Evolutionary conservation across 2,113 vertebrate genomes (phyloP), one percentile per base, ranked within the genome.

Genomic region (Eira barbara): DNA sequence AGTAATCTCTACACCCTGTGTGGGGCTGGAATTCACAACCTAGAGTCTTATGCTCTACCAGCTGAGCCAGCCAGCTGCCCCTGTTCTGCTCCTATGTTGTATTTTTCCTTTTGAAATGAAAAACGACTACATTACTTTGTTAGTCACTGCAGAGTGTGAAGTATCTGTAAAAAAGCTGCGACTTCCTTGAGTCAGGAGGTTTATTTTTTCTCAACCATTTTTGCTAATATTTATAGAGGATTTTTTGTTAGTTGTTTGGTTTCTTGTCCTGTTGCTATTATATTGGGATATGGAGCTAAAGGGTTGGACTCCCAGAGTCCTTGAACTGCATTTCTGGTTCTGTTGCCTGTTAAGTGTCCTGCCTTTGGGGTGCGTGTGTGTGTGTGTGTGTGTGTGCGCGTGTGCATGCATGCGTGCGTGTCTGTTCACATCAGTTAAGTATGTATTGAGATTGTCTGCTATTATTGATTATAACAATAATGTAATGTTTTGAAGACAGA

Each of bases 51-150:
- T 36, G 34, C 34, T n/a, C 65, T 27, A n/a, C 34, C 15, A n/a
- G 0, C 31, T n/a, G 7, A 69, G 34, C 67, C 8, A 69, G 67
- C 67, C 67, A 69, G 67, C 17, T 29, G 13, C 67, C 18, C 34
- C 65, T n/a, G 65, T 69, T 69, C 17, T 69, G 17, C 67, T 94
- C 91, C 42, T 93, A 13, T 73, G 55, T 92, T 92, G 31, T 27
- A 7, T 93, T 97, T 93, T 97, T 94, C 61, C 21, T 57, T 94
- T 84, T 92, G 69, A 95, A 96, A 81, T 94, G 55, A 67, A 94
- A 92, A 96, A 83, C 2, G 79, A 55, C 39, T 94, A 36, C 9
- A 52, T 34, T 96, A 45, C 49, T 74, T 88, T 79, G 21, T 84
- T 97, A 61, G 63, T 63, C 80, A 82, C 67, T 95, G 21, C 69